Base-by-base conservation (phyloP, 2,888 invertebrate genomes). In the Eilema caniola region DNA sequence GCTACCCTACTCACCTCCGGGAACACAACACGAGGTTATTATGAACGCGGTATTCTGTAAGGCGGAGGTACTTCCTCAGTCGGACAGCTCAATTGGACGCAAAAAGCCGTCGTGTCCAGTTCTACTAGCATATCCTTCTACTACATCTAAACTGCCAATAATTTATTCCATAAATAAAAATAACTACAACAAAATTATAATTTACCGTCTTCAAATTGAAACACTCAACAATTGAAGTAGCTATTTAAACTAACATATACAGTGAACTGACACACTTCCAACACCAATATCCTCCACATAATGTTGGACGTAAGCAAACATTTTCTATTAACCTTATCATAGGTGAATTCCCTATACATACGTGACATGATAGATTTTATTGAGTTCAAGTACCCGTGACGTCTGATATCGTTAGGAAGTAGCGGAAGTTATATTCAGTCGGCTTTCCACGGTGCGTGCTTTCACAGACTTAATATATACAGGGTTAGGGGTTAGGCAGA, bases 291-390 rank as follows among this genome's bases (percentile, higher is more conserved):
- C 14, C 16, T 28, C 25, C 25, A 59, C 25, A 59, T 28, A 59
- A 59, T 28, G 59, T 3, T 59, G 14, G 20, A n/a, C 16, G 7
- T 16, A 25, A 59, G 14, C 59, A 59, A 16, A 59, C 2, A 59
- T 16, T 59, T 59, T 28, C 59, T 59, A 25, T 16, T 28, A 14
- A 25, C 25, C 14, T 59, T 59, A 59, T 59, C 59, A 25, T 3
- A 59, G 59, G 59, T 59, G 28, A 59, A 59, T 25, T 59, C 59
- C 59, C 59, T 59, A 59, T 59, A 14, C 25, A 28, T 16, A 24
- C 24, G 16, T 20, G 20, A 25, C 14, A 4, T 28, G 5, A 28
- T 28, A 28, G 28, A 28, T 59, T 59, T 59, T 14, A 59, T 59
- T 25, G 25, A 59, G 59, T 59, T 59, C 24, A 59, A 59, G 59